Percentiles rank a stretch among this genome's conserved stretches.
Conservation (phyloP, 2,888 invertebrate genomes). For the Melanchra persicariae region DNA sequence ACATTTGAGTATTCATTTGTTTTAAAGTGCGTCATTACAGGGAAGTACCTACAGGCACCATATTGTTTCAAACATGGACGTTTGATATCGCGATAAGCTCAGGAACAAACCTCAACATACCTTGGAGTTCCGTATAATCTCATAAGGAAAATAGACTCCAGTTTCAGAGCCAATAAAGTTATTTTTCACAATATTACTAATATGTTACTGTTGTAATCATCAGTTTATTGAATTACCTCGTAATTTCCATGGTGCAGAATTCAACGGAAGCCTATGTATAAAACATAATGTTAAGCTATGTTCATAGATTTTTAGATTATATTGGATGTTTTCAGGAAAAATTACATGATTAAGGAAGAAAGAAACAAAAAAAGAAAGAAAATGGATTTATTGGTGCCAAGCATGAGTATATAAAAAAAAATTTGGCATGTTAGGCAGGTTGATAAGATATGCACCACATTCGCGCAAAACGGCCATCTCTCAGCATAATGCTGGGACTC, state of each 20-base stretch:
- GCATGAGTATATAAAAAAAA: no score
- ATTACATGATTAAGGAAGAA: no score
- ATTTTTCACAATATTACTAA: slow-evolving; percentile 36
- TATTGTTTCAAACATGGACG: slow-evolving; percentile 24
- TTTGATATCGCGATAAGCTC: slow-evolving; percentile 34
- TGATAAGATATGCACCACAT: no score
- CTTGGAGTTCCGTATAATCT: slow-evolving; percentile 31
- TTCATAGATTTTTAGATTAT: slow-evolving; percentile 24
- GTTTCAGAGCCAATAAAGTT: slow-evolving; percentile 42
- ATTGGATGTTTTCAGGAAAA: background rate
- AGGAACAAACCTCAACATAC: slow-evolving; percentile 17
- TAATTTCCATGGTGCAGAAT: slow-evolving; percentile 53
- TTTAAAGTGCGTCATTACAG: slow-evolving; percentile 11
- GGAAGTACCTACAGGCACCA: background rate
- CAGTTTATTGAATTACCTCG: slow-evolving; percentile 47
- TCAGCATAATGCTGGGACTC: no score
- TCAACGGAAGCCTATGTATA: slow-evolving; percentile 6
- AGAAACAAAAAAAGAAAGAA: no score
- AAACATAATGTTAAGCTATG: background rate
- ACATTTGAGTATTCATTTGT: background rate
- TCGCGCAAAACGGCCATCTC: no score
- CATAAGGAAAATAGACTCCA: slow-evolving; percentile 43
- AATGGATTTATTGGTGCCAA: no score
- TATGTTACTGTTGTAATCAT: slow-evolving; percentile 19
- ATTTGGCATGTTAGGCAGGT: no score